Percentiles rank a stretch among this genome's conserved stretches.
phyloP scores from a whole-genome alignment of 2,888 invertebrate genomes.

The Erebia palarica region DNA sequence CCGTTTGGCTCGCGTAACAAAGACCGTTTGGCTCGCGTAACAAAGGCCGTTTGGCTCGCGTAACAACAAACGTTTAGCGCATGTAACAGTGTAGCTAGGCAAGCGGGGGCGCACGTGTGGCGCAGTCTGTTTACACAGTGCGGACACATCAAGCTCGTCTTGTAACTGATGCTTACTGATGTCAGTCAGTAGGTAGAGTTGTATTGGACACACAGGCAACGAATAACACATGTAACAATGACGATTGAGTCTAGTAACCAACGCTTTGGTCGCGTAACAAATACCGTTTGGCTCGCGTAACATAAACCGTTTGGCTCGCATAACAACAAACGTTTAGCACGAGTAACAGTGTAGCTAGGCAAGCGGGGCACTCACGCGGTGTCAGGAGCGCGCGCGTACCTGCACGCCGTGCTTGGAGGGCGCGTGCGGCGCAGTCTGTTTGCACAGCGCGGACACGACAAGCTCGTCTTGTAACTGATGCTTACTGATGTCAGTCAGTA shows the following conservation, averaged over 20 bases:
- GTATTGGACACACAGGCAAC: neutral
- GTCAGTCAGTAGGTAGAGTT: neutral
- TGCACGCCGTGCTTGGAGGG: conserved; percentile 91
- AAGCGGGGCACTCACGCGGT: conserved; percentile 45
- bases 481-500: neutral
- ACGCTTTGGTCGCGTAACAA: neutral
- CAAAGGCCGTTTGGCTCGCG: neutral
- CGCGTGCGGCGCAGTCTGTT: too few relatives aligned
- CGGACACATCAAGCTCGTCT: neutral
- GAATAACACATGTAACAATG: neutral
- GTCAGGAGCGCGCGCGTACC: conserved; percentile 68
- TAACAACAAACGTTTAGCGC: neutral
- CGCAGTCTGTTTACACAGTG: neutral
- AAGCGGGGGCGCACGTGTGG: neutral
- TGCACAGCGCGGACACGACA: neutral
- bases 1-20: too few relatives aligned
- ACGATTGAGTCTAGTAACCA: neutral
- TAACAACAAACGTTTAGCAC: neutral
- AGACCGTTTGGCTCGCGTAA: too few relatives aligned
- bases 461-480: neutral
- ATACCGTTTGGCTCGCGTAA: neutral
- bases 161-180: neutral
- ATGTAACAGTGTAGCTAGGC: conserved; percentile 15
- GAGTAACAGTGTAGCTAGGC: conserved; percentile 16
- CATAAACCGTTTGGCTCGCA: neutral